These are phyloP conservation scores for Phyllotreta striolata DNA, from an alignment of 2,888 invertebrate genomes.

Conservation along the genomic window DNA sequence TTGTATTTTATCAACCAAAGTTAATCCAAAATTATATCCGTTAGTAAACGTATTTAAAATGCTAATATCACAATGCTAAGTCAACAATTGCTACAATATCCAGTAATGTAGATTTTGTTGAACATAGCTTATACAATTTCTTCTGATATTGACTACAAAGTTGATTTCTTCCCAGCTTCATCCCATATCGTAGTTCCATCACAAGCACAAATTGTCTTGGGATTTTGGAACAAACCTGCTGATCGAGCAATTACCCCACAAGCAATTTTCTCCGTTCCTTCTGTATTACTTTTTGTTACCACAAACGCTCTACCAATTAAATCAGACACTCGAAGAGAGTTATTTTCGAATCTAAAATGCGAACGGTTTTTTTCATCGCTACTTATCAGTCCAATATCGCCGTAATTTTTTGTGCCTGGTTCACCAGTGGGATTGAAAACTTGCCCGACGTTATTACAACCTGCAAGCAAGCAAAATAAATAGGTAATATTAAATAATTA, in stretches of 20 bases:
- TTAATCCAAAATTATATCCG: no score
- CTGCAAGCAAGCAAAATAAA: conserved; percentile 46
- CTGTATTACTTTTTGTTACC: conserved; percentile 64
- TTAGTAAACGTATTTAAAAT: no score
- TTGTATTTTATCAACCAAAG: no score
- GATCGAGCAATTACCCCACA: conserved; percentile 91
- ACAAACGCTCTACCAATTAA: conserved; percentile 83
- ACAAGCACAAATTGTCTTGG: conserved; percentile 88
- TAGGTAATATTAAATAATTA: background rate
- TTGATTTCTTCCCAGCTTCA: conserved; percentile 63
- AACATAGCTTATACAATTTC: no score
- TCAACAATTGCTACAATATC: no score
- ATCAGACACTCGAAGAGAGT: conserved; percentile 71
- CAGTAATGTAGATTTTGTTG: background rate
- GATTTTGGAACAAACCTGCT: conserved; percentile 86
- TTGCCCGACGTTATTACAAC: conserved; percentile 68
- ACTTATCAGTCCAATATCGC: conserved; percentile 72
- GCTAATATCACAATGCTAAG: no score
- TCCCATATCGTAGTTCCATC: conserved; percentile 92
- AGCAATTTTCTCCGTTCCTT: conserved; percentile 57
- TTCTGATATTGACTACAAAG: conserved; percentile 15
- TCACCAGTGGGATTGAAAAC: conserved; percentile 67
- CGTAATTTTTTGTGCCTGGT: conserved; percentile 64
- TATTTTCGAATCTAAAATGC: conserved; percentile 70
- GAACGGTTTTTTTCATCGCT: conserved; percentile 71